These are phyloP conservation scores for Cheilosia scutellata DNA, from an alignment of 2,888 invertebrate species.

Conservation along the genomic window DNA sequence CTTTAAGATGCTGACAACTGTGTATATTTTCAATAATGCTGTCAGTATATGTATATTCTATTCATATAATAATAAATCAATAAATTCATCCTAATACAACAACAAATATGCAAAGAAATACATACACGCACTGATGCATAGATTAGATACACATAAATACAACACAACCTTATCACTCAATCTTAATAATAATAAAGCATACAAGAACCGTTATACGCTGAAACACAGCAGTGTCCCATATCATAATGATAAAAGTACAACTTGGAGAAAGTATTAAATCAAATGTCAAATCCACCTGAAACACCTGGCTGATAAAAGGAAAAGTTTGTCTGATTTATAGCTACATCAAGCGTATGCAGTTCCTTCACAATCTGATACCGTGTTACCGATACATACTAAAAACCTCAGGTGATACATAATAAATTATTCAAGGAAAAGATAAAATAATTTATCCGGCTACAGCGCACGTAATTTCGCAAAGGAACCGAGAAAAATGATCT, in stretches of 20 bases:
- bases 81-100: too few species aligned
- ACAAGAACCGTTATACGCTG: not conserved
- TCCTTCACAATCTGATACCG: slow-evolving; percentile 7
- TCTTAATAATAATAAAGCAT: not conserved
- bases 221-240: not conserved
- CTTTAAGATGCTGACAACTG: too few species aligned
- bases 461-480: slow-evolving; percentile 8
- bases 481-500: not conserved
- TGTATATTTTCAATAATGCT: too few species aligned
- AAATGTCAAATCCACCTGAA: not conserved
- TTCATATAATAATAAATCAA: too few species aligned
- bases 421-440: slow-evolving; percentile 57
- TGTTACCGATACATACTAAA: slow-evolving; percentile 6
- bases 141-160: not conserved
- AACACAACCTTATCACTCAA: slow-evolving; percentile 4
- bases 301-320: slow-evolving; percentile 7
- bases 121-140: too few species aligned
- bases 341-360: slow-evolving; percentile 30
- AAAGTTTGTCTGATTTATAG: slow-evolving; percentile 39
- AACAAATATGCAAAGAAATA: too few species aligned
- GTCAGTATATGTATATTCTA: too few species aligned
- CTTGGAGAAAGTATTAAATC: not conserved
- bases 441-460: slow-evolving; percentile 52
- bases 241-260: not conserved
- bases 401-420: slow-evolving; percentile 61